phyloP scores from a whole-genome alignment of 2,797 vertebrate species.

The Myotis myotis region DNA sequence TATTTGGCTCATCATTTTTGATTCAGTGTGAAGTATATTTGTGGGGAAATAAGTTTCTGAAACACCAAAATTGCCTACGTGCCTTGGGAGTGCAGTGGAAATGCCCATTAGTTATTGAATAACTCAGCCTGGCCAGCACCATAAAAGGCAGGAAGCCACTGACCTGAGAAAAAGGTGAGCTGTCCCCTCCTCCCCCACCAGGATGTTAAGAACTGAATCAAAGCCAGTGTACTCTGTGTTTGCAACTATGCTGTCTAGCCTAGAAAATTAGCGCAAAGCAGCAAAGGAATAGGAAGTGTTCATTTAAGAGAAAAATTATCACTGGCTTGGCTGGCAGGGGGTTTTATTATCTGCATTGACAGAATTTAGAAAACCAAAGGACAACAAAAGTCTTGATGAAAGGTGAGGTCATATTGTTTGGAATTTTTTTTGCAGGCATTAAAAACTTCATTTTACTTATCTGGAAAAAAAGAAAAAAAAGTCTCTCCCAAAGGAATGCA shows the following conservation, averaged over 20 bases:
- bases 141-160: conserved; percentile 43
- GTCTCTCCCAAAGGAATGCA: conserved; percentile 30
- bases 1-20: conserved; percentile 62
- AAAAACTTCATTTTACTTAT: conserved; percentile 54
- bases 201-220: conserved; percentile 7
- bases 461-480: background rate
- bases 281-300: conserved; percentile 36
- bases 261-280: conserved; percentile 31
- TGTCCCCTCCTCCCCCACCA: background rate
- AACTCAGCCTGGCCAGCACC: conserved; percentile 49
- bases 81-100: conserved; percentile 44
- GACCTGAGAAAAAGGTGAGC: conserved; percentile 66
- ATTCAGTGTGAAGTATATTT: conserved; percentile 57
- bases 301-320: conserved; percentile 36
- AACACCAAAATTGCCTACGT: conserved; percentile 62
- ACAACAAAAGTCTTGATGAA: conserved; percentile 48
- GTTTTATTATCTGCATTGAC: conserved; percentile 26
- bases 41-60: conserved; percentile 41
- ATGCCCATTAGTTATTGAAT: conserved; percentile 65
- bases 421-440: background rate
- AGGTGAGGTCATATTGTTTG: conserved; percentile 49
- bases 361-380: conserved; percentile 51
- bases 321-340: background rate
- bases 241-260: background rate
- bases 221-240: background rate